Evolutionary conservation across 1,140 invertebrate genomes (phyloP).

Genomic region (Maniola jurtina): DNA sequence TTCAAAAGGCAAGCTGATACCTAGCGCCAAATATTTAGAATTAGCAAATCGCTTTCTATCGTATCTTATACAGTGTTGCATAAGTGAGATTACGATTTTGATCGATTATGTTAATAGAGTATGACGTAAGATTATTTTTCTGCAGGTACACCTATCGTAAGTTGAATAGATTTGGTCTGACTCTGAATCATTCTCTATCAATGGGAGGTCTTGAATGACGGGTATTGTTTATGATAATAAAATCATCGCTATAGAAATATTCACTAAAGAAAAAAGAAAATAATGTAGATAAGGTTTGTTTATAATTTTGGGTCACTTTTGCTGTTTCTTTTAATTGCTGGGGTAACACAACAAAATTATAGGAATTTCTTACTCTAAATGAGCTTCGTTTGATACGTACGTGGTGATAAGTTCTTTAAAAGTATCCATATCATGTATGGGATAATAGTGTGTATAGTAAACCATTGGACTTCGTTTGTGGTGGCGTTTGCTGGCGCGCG

Average conservation of each 20-base stretch:
- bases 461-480: too few relatives aligned
- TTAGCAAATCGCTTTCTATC: constrained; percentile 51
- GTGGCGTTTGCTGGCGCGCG: too few relatives aligned
- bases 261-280: constrained; percentile 51
- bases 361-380: too few relatives aligned
- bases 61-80: constrained; percentile 50
- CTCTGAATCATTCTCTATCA: constrained; percentile 1
- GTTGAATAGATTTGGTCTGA: constrained; percentile 14
- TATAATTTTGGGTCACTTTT: too few relatives aligned
- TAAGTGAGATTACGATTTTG: constrained; percentile 63
- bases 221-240: constrained; percentile 39
- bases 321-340: too few relatives aligned
- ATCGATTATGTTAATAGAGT: constrained; percentile 69
- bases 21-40: constrained; percentile 33
- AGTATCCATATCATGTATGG: too few relatives aligned
- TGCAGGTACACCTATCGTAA: constrained; percentile 17
- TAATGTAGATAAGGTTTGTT: too few relatives aligned
- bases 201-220: constrained; percentile 41
- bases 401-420: too few relatives aligned
- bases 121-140: constrained; percentile 51
- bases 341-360: too few relatives aligned
- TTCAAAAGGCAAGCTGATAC: constrained; percentile 15
- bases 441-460: too few relatives aligned
- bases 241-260: constrained; percentile 35
- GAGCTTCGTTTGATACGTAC: too few relatives aligned